Conservation (phyloP, 30 jellyfish, hydroid and myxozoan genomes). For the Clytia hemisphaerica region DNA sequence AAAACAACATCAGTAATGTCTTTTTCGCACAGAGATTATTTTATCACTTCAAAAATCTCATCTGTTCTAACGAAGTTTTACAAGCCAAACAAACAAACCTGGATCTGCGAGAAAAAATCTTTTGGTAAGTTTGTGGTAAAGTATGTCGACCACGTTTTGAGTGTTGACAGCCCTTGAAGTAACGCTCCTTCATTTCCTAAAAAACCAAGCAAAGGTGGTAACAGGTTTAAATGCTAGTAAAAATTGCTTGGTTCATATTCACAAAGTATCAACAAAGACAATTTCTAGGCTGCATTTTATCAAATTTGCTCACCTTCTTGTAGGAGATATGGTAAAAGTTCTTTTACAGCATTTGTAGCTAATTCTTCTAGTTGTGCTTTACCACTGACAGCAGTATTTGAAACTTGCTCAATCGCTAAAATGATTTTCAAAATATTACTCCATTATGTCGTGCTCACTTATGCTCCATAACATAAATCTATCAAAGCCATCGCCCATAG, state of each 20-base stretch:
- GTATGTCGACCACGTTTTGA: slow-evolving; percentile 47
- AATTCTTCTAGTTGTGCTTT: slow-evolving; percentile 47
- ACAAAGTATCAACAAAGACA: too few species aligned
- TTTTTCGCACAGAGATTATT: neutral
- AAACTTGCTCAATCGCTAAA: slow-evolving; percentile 49
- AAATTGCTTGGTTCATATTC: neutral
- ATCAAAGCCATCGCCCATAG: neutral
- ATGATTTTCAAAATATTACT: neutral
- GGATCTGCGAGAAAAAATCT: slow-evolving; percentile 46
- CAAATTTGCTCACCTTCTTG: slow-evolving; percentile 87
- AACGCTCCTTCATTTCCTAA: slow-evolving; percentile 82
- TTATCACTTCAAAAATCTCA: neutral
- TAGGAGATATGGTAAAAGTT: slow-evolving; percentile 31
- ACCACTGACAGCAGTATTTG: slow-evolving; percentile 66
- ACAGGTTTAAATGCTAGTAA: neutral
- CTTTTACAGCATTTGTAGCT: slow-evolving; percentile 38
- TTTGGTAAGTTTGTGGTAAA: slow-evolving; percentile 48
- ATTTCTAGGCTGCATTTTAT: too few species aligned
- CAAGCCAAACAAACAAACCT: slow-evolving; percentile 14
- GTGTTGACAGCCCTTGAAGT: slow-evolving; percentile 46
- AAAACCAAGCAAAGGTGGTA: neutral
- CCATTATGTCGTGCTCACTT: neutral
- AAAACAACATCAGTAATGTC: neutral
- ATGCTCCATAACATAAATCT: neutral
- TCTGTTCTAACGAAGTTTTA: neutral